Evolutionary conservation across 2,113 vertebrate genomes (phyloP), one percentile per base, ranked within the genome.

Genomic region (Passer montanus): DNA sequence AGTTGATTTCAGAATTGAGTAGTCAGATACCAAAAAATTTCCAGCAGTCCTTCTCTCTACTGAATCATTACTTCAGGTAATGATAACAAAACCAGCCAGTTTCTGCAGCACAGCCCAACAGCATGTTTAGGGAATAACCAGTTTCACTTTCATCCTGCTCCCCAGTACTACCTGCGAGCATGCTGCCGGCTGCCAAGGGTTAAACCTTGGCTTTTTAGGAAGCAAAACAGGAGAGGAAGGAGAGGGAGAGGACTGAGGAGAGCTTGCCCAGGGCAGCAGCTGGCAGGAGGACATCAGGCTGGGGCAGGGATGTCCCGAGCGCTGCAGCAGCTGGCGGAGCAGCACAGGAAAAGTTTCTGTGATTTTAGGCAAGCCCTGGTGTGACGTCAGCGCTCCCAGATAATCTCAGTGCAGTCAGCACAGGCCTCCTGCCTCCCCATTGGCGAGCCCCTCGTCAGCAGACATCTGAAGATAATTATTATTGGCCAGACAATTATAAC

Each of bases 401-500:
- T 95, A 95, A 96, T 97, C 97, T 96, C 91, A 8, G 96, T 35
- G 94, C 97, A 98, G 98, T 98, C 98, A 98, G 98, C 98, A 98
- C 97, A 99, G 98, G 97, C 96, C 96, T 97, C 96, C 97, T 90
- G 98, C 94, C 41, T 94, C 94, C 94, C 97, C 93, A 99, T 99
- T 99, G 99, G 99, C 73, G 95, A 95, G 89, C 63, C 70, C 95
- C 76, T 89, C 96, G 99, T 99, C 99, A 99, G 99, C 99, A 98
- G 99, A 99, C 99, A 99, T 99, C 98, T 99, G 98, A 99, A 98
- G 98, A 98, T 98, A 97, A 97, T 93, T 84, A 94, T 95, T 87
- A 99, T 99, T 99, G 99, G 99, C 96, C 91, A 96, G 96, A 70
- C 94, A 97, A 96, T 97, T 97, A 98, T 97, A 98, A 98, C 97